These are phyloP conservation scores for Opisthograptis luteolata DNA, from an alignment of 2,888 invertebrate genomes.

Conservation along the genomic window DNA sequence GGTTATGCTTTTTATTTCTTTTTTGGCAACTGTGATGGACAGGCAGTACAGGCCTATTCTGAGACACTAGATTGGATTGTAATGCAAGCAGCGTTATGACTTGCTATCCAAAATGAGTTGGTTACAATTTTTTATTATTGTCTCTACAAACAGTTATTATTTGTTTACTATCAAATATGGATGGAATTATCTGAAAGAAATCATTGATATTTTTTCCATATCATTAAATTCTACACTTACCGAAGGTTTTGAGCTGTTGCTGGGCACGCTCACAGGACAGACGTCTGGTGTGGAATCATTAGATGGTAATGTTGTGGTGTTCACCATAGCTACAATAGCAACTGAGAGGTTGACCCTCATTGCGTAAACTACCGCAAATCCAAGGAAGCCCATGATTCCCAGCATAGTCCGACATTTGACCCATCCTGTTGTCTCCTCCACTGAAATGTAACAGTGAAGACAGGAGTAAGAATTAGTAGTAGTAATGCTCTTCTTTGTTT, in stretches of 20 bases:
- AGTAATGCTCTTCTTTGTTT: background rate
- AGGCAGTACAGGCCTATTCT: too few relatives aligned
- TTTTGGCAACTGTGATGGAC: too few relatives aligned
- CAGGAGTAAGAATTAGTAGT: background rate
- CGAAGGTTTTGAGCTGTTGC: constrained; percentile 68
- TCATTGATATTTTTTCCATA: too few relatives aligned
- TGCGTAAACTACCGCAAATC: constrained; percentile 95
- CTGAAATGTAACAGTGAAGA: constrained; percentile 47
- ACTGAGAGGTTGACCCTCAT: constrained; percentile 96
- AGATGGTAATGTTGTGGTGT: constrained; percentile 85
- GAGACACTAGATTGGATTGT: too few relatives aligned
- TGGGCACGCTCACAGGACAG: constrained; percentile 78
- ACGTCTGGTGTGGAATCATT: constrained; percentile 85
- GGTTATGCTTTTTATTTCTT: too few relatives aligned
- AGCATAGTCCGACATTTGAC: constrained; percentile 90
- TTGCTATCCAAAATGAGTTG: too few relatives aligned
- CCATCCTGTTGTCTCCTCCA: constrained; percentile 87
- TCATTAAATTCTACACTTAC: constrained; percentile 52
- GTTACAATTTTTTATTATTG: too few relatives aligned
- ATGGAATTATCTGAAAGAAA: too few relatives aligned
- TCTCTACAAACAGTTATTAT: too few relatives aligned
- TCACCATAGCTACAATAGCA: constrained; percentile 97
- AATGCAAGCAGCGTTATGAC: too few relatives aligned
- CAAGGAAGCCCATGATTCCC: constrained; percentile 93
- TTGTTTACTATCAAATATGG: too few relatives aligned